Conservation (phyloP, 2,113 vertebrate genomes). For the Leuciscus idus region DNA sequence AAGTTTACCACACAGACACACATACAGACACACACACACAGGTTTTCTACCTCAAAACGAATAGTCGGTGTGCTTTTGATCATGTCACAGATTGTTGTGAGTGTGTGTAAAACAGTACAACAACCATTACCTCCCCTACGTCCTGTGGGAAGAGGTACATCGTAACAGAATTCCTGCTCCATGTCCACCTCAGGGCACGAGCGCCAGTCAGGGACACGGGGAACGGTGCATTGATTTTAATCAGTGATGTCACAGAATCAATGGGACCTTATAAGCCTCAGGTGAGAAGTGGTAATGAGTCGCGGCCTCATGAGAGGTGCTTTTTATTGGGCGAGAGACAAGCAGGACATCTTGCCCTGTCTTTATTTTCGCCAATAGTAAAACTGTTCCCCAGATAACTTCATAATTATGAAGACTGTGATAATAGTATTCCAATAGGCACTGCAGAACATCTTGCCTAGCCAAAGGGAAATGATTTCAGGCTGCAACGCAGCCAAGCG, state of each 20-base stretch:
- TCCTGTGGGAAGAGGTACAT: slow-evolving; percentile 15
- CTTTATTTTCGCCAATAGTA: slow-evolving; percentile 14
- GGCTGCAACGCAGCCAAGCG: background rate
- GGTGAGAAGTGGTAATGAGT: slow-evolving; percentile 70
- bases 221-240: slow-evolving; percentile 73
- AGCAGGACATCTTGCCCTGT: slow-evolving; percentile 3
- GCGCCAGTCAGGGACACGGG: slow-evolving; percentile 53
- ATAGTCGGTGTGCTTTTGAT: background rate
- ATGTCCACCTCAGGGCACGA: background rate
- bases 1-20: no score
- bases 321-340: slow-evolving; percentile 63
- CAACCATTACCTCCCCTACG: background rate
- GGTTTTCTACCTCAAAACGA: background rate
- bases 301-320: slow-evolving; percentile 65
- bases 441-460: slow-evolving; percentile 13
- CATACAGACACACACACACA: no score
- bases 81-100: background rate
- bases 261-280: slow-evolving; percentile 75
- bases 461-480: slow-evolving; percentile 13
- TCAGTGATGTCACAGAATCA: slow-evolving; percentile 74
- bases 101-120: background rate
- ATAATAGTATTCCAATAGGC: slow-evolving; percentile 3
- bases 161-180: slow-evolving; percentile 1
- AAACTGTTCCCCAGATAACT: slow-evolving; percentile 13
- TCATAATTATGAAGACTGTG: background rate